Evolutionary conservation across 35 echinoderm and acorn worm genomes (phyloP).

Genomic region (Ptychodera flava): DNA sequence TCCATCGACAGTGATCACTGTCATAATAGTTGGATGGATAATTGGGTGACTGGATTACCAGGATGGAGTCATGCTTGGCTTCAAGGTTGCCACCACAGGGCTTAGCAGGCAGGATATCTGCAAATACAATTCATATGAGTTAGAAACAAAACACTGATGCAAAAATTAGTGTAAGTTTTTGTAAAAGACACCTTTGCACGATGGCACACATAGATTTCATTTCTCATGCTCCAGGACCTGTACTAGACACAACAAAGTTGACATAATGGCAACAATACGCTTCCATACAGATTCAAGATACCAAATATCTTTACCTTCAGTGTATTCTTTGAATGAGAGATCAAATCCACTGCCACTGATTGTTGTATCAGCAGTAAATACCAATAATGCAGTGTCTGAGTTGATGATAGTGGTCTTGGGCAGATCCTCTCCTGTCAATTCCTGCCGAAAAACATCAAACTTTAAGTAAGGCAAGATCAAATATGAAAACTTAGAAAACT

Average conservation of each 20-base stretch:
- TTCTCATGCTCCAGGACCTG: too few relatives aligned
- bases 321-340: not conserved
- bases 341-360: not conserved
- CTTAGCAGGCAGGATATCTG: not conserved
- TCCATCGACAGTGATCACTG: conserved; percentile 81
- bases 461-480: too few relatives aligned
- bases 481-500: too few relatives aligned
- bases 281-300: too few relatives aligned
- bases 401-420: not conserved
- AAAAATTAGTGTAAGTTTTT: too few relatives aligned
- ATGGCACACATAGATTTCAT: too few relatives aligned
- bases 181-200: too few relatives aligned
- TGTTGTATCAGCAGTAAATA: not conserved
- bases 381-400: not conserved
- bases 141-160: too few relatives aligned
- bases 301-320: not conserved
- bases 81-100: not conserved
- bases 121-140: too few relatives aligned
- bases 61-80: not conserved
- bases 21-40: conserved; percentile 78
- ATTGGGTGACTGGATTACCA: conserved; percentile 47
- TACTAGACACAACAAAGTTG: too few relatives aligned
- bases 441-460: too few relatives aligned
- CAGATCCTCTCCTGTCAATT: not conserved
- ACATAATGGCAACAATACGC: too few relatives aligned